phyloP scores from a whole-genome alignment of 2,113 vertebrate species.

The Bufo bufo region DNA sequence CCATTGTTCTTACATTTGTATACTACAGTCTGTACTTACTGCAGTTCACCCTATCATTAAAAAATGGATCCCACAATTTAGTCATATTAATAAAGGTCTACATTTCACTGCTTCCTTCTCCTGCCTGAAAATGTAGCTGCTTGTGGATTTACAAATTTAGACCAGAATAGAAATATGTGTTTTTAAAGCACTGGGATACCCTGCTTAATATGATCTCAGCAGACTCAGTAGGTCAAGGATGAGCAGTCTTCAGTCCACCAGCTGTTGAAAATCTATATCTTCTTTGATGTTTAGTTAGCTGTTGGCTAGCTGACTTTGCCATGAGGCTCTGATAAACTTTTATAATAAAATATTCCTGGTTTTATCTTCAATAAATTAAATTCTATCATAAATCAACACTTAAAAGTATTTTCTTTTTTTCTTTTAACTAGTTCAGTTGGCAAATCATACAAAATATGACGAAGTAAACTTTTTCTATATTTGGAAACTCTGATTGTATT shows the following conservation, averaged over 20 bases:
- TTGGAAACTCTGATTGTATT: background rate
- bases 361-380: background rate
- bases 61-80: too few species aligned
- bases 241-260: background rate
- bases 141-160: background rate
- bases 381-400: background rate
- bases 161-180: background rate
- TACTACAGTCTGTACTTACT: too few species aligned
- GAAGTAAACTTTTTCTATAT: background rate
- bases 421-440: background rate
- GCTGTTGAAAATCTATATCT: conserved; percentile 28
- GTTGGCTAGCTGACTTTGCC: background rate
- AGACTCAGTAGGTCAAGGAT: conserved; percentile 14
- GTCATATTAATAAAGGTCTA: too few species aligned
- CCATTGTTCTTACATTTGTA: too few species aligned
- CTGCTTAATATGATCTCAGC: background rate
- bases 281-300: conserved; percentile 14
- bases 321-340: background rate
- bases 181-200: background rate
- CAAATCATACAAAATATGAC: background rate
- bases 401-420: background rate
- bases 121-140: too few species aligned
- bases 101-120: too few species aligned
- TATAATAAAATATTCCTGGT: background rate
- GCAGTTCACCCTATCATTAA: too few species aligned